Evolutionary conservation across 2,113 vertebrate genomes (phyloP), one percentile per base, ranked within the genome.

Genomic region (Cricetomys ansorgei): DNA sequence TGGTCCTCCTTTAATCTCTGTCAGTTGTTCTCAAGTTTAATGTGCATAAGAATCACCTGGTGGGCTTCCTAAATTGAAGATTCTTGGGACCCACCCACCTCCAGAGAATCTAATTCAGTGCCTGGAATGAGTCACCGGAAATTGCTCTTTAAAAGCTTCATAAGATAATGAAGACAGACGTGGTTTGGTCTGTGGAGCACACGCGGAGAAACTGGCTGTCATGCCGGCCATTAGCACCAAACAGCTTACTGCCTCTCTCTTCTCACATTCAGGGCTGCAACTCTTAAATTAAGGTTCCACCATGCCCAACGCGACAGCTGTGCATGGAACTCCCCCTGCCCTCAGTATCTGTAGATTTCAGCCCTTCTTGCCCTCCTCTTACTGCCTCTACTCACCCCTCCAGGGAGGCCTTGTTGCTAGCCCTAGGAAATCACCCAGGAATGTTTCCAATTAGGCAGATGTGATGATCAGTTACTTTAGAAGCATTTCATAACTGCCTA

Each of bases 401-500:
- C 7, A 13, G 7, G 25, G n/a, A 65, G 31, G n/a, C 31, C 40
- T 16, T 69, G 25, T 40, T 84, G 16, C 67, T 86, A 53, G 50
- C 19, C 34, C 27, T 5, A 92, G 67, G 79, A 83, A 93, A 88
- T 76, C 89, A 67, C 80, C 9, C n/a, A 75, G 25, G n/a, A 62
- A 57, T 94, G 77, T 91, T 96, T 97, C 62, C 81, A 96, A 70
- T 95, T 93, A 95, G 83, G 62, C 37, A 94, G 83, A 90, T 70
- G 53, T 81, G 25, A 59, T 70, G 57, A 94, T 65, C 48, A 43
- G 75, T 76, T 97, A 90, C 92, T 95, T 94, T 89, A 31, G 87
- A 96, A 96, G 96, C 62, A 94, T 86, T 94, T 93, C 86, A 93
- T 88, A 96, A 92, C 76, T 96, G 84, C 95, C 95, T 93, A 93